phyloP scores from a whole-genome alignment of 2,888 invertebrate species.

The Teleiodes luculella region DNA sequence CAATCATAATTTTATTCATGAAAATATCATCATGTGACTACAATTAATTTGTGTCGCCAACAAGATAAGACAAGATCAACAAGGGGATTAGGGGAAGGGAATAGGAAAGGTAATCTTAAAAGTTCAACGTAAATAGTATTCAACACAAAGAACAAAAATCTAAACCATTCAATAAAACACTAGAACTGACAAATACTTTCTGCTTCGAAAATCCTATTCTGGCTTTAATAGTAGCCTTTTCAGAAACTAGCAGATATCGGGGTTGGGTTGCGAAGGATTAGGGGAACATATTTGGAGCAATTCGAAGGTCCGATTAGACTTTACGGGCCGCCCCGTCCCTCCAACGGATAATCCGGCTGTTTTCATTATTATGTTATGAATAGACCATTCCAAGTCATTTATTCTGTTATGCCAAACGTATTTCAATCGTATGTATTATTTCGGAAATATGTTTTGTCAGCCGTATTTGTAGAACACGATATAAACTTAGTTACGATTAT shows the following conservation, averaged over 20 bases:
- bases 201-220: background rate
- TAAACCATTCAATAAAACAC: background rate
- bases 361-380: slow-evolving; percentile 11
- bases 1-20: no score
- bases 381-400: slow-evolving; percentile 7
- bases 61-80: no score
- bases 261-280: slow-evolving; percentile 27
- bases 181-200: background rate
- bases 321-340: slow-evolving; percentile 25
- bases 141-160: background rate
- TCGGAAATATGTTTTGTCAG: no score
- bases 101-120: no score
- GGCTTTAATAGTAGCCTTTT: background rate
- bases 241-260: slow-evolving; percentile 7
- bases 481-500: no score
- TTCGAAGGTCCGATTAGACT: slow-evolving; percentile 26
- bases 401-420: background rate
- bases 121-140: no score
- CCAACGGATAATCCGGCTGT: slow-evolving; percentile 17
- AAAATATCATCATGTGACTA: no score
- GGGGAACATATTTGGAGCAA: slow-evolving; percentile 34
- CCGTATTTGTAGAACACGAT: no score
- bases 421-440: no score
- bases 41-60: no score
- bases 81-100: no score